Base-by-base conservation (phyloP, 2,888 invertebrate genomes). In the Eumerus sabulonum region DNA sequence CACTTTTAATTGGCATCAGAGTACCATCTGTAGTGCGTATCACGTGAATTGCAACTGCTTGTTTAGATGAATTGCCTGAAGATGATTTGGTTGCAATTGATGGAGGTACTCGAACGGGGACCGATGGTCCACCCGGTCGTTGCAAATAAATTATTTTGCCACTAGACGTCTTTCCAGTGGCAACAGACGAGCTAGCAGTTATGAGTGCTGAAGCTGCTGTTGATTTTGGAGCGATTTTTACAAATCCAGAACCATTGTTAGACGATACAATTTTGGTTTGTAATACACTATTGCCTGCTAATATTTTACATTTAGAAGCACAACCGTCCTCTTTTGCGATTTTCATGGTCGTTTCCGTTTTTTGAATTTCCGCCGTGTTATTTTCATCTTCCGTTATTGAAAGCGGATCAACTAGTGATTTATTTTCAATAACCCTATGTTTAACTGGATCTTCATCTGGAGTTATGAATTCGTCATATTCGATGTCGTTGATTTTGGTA, bases 121-220 rank as follows among this genome's bases (percentile, higher is more conserved):
- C 74, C 19, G 63, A 19, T 27, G 56, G 48, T 4, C 79, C 77
- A 86, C 89, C 87, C 85, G 83, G 82, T 38, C 87, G 86, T 63
- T 91, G 91, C 14, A 91, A 84, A 42, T 89, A 86, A 16, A 91
- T 83, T 53, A 91, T 85, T 77, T 90, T 90, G 42, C 91, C 90
- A 66, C 90, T 90, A 1, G 88, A 70, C 1, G 87, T 85, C 64
- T 85, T 86, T 9, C 86, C 82, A 9, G 85, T 84, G 0, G 86
- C 85, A 67, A 40, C 11, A 9, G 40, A 40, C 9, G 40, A n/a
- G 3, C 5, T 40, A n/a, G 9, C 27, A 27, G 68, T 44, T 2
- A 56, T 63, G 9, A 62, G 9, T 12, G 27, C 27, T 27, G 7
- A 27, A 27, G 27, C 7, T 27, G 27, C 27, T 27, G 27, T 57